A percentile compares a stretch with the other conserved stretches of the same genome.
Evolutionary conservation across 2,797 vertebrate species (phyloP).

Genomic region (Sorex maritimensis): DNA sequence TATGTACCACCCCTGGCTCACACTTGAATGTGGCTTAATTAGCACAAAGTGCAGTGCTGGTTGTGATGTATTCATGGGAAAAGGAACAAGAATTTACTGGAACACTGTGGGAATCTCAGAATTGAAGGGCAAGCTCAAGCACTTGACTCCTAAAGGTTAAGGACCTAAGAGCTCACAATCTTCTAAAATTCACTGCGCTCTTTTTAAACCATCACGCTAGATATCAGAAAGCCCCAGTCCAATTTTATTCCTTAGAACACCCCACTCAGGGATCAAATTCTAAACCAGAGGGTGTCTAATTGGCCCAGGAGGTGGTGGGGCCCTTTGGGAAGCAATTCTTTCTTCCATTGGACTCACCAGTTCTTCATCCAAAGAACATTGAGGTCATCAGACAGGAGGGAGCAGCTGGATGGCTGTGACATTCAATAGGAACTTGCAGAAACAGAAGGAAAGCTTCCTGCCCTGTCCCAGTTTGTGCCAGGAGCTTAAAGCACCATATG

Average conservation of each 20-base stretch:
- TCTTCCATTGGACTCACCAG: background rate
- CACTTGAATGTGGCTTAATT: too few relatives aligned
- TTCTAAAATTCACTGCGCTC: background rate
- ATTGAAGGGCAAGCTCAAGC: background rate
- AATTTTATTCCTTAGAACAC: background rate
- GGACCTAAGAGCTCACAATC: background rate
- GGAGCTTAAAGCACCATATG: background rate
- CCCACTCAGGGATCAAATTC: background rate
- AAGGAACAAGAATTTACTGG: background rate
- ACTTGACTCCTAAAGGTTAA: background rate
- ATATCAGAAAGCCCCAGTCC: background rate
- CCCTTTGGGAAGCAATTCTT: background rate
- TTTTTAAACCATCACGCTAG: background rate
- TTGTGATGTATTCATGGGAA: background rate
- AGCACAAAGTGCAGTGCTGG: too few relatives aligned
- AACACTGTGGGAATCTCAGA: background rate
- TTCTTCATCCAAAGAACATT: background rate
- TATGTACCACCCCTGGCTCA: too few relatives aligned
- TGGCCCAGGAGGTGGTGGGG: background rate
- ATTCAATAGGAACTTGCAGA: background rate
- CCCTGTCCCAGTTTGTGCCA: background rate
- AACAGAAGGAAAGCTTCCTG: background rate
- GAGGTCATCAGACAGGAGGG: background rate
- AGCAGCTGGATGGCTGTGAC: background rate
- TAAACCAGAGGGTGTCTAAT: background rate